Conservation (phyloP, 2,888 invertebrate species). For the Nomada hirtipes region DNA sequence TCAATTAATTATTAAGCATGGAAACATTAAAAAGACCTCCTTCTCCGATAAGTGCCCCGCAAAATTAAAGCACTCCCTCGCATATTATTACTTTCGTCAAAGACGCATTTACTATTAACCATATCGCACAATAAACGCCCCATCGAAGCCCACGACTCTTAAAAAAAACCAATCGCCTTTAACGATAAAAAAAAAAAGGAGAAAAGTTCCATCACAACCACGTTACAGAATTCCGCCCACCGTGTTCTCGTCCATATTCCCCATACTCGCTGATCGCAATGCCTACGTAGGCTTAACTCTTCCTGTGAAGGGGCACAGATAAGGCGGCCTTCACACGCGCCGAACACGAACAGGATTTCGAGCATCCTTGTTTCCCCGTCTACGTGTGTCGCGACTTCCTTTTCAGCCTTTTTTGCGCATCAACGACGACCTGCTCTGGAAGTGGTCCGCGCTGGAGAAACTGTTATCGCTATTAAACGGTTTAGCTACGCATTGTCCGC, state of each 20-base stretch:
- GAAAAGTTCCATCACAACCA: background rate
- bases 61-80: no score
- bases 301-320: slow-evolving; percentile 6
- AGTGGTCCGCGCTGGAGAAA: slow-evolving; percentile 34
- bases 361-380: slow-evolving; percentile 32
- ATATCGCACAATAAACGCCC: no score
- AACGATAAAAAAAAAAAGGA: background rate
- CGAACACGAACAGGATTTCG: slow-evolving; percentile 42
- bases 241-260: slow-evolving; percentile 14
- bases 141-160: no score
- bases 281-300: slow-evolving; percentile 31
- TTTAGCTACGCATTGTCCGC: slow-evolving; percentile 59
- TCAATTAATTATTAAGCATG: no score
- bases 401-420: slow-evolving; percentile 20
- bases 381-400: background rate
- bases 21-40: no score
- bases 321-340: slow-evolving; percentile 25
- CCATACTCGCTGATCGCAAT: background rate
- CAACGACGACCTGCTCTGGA: slow-evolving; percentile 15
- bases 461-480: slow-evolving; percentile 66
- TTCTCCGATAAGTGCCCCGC: no score
- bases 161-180: no score
- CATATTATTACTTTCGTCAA: no score
- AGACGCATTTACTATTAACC: no score
- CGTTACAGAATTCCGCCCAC: slow-evolving; percentile 26